Base-by-base conservation (phyloP, 2,113 vertebrate species). In the Scomber scombrus region DNA sequence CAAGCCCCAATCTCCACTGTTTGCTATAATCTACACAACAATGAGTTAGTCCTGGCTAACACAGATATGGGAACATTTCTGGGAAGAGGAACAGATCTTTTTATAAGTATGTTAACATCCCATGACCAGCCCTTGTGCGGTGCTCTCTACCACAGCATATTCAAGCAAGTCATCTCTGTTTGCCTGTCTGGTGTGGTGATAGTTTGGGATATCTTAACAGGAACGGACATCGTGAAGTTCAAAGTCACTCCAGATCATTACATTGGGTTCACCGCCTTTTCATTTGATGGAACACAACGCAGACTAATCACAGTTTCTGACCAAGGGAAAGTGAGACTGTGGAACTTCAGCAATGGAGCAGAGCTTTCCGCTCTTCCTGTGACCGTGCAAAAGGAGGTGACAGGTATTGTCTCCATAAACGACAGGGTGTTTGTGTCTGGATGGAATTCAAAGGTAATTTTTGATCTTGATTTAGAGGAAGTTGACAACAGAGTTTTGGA, bases 81-180 rank as follows among this genome's bases (percentile, higher is more conserved):
- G 1, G 85, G 88, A 18, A 49, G 47, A 63, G 85, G 71, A 50
- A 89, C 84, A 2, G 60, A 85, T 7, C 13, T 67, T 34, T 86
- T 66, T 13, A 10, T 63, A 18, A 11, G 19, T 0, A 3, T 8
- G 0, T 1, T 78, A 14, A 70, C 15, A 10, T 80, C 81, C 5
- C 78, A 87, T 13, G 1, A 45, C 4, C 55, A 46, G 46, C 80
- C 78, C 12, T 3, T 84, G 2, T 75, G 70, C 18, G 9, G 26
- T 23, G 58, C 51, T 1, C 52, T 84, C 0, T 84, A 86, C 12
- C 56, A 86, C 58, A 51, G 3, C 5, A 11, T n/a, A 3, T 89
- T 57, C 71, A 73, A 77, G 14, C 84, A 80, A 60, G 49, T 80
- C 0, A 0, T 89, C 11, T 84, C 81, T 18, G 47, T 72, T 45